These are phyloP conservation scores for Stichopus horrens DNA, from an alignment of 53 echinoderm and acorn worm genomes.

Conservation along the genomic window DNA sequence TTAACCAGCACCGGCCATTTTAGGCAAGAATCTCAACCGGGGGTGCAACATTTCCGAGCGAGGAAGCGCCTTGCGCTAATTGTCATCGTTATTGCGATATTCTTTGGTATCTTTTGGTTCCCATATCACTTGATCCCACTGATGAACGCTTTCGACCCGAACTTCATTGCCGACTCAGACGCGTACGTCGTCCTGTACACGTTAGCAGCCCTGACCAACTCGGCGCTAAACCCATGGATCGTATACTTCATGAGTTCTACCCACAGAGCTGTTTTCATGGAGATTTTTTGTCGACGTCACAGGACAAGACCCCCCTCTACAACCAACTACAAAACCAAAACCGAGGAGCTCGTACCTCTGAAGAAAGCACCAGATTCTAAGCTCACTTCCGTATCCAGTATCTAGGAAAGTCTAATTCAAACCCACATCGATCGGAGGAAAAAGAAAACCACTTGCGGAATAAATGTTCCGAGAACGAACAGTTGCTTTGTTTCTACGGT, in stretches of 20 bases:
- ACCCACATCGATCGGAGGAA: no score
- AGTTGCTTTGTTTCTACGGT: no score
- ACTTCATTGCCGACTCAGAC: neutral
- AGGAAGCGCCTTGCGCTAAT: conserved; percentile 61
- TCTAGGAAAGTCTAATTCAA: neutral
- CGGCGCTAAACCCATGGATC: conserved; percentile 67
- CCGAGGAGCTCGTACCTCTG: conserved; percentile 14
- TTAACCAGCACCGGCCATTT: conserved; percentile 53
- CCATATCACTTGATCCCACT: conserved; percentile 54
- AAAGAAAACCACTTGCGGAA: no score
- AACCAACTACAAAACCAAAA: conserved; percentile 36
- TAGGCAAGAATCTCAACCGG: conserved; percentile 38
- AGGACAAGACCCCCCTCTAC: conserved; percentile 38
- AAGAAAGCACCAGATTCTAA: conserved; percentile 39
- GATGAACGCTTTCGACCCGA: neutral
- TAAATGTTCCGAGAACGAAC: no score
- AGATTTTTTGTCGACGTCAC: conserved; percentile 49
- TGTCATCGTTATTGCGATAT: conserved; percentile 60
- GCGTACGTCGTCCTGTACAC: conserved; percentile 48
- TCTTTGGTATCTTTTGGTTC: conserved; percentile 69
- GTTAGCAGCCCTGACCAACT: conserved; percentile 55
- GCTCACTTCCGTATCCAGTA: conserved; percentile 29
- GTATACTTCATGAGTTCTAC: conserved; percentile 66
- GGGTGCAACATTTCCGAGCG: conserved; percentile 36
- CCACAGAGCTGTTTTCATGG: conserved; percentile 47